A percentile compares a stretch with the other conserved stretches of the same genome.
Conservation (phyloP, 2,113 vertebrate species). For the Narcine bancroftii region DNA sequence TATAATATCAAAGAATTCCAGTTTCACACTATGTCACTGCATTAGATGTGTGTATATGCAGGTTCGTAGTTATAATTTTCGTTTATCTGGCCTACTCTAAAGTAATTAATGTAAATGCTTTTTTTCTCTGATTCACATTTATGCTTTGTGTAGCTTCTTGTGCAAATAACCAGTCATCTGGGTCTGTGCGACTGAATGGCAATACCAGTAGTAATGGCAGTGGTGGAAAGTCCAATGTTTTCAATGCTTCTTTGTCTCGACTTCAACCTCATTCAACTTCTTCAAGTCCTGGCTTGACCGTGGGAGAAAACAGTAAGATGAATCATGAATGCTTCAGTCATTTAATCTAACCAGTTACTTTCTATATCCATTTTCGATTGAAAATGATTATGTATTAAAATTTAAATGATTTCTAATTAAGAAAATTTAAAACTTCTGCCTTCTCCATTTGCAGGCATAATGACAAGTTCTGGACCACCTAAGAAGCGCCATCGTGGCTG, state of each 20-base stretch:
- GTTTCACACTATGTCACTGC: not conserved
- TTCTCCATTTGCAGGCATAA: constrained; percentile 55
- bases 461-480: constrained; percentile 81
- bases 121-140: not conserved
- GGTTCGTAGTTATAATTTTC: not conserved
- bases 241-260: constrained; percentile 65
- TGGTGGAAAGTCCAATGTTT: constrained; percentile 58
- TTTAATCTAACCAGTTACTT: not conserved
- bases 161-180: constrained; percentile 42
- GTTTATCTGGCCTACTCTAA: not conserved
- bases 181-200: constrained; percentile 57
- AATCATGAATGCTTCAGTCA: too few species aligned
- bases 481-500: constrained; percentile 95
- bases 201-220: constrained; percentile 61
- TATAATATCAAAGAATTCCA: not conserved
- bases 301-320: constrained; percentile 67
- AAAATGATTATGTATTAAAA: not conserved
- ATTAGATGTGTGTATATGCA: not conserved
- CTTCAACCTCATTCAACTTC: constrained; percentile 58
- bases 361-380: not conserved
- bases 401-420: not conserved
- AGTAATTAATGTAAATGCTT: not conserved
- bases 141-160: constrained; percentile 57
- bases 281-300: constrained; percentile 62
- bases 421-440: not conserved